phyloP scores from a whole-genome alignment of 2,113 vertebrate species.

The Callithrix jacchus region DNA sequence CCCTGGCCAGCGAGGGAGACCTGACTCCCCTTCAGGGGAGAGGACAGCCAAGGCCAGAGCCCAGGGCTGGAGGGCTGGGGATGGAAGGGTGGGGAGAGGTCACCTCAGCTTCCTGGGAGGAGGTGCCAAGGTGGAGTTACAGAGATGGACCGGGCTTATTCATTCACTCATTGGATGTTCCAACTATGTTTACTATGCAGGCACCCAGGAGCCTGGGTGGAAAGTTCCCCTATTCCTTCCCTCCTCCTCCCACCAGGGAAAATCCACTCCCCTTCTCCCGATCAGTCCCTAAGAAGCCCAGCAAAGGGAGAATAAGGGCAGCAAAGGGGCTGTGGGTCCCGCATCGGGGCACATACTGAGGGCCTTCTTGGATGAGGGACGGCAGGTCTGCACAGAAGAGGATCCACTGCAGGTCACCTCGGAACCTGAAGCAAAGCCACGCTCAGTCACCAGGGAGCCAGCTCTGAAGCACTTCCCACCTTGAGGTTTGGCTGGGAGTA shows the following conservation, averaged over 20 bases:
- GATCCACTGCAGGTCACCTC: slow-evolving; percentile 89
- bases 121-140: background rate
- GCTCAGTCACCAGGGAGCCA: background rate
- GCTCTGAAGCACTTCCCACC: background rate
- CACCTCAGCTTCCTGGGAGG: background rate
- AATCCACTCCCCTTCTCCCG: background rate
- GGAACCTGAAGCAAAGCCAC: slow-evolving; percentile 84
- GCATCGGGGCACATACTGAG: slow-evolving; percentile 86
- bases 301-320: background rate
- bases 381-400: slow-evolving; percentile 90
- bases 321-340: background rate
- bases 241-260: background rate
- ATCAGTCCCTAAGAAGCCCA: background rate
- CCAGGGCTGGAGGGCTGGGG: background rate
- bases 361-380: slow-evolving; percentile 93
- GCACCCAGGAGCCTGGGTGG: background rate
- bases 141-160: background rate
- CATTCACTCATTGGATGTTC: background rate
- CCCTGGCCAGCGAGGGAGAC: background rate
- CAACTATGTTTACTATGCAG: background rate
- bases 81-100: background rate
- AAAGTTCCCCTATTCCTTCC: background rate
- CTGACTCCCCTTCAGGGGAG: background rate
- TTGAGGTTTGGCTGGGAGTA: background rate
- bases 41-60: background rate